phyloP scores from a whole-genome alignment of 2,888 invertebrate genomes.

The Sturmia bella region DNA sequence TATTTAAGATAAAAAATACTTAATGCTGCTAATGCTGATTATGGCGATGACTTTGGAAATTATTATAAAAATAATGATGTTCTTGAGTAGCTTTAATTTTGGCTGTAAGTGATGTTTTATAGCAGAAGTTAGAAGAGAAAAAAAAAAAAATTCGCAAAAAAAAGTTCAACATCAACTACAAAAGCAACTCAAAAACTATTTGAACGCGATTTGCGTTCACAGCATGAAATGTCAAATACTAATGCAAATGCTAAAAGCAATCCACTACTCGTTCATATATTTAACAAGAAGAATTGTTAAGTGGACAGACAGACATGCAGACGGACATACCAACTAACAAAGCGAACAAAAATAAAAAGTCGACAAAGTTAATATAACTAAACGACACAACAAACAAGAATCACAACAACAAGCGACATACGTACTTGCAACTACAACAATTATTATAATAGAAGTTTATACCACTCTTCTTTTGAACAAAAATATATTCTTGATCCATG shows the following conservation, averaged over 20 bases:
- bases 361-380: slow-evolving; percentile 62
- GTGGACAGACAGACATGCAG: slow-evolving; percentile 40
- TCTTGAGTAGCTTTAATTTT: slow-evolving; percentile 65
- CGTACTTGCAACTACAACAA: slow-evolving; percentile 64
- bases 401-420: slow-evolving; percentile 73
- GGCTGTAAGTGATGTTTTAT: slow-evolving; percentile 64
- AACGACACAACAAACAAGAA: slow-evolving; percentile 64
- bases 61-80: slow-evolving; percentile 52
- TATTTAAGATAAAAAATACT: slow-evolving; percentile 45
- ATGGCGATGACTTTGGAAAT: slow-evolving; percentile 51
- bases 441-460: slow-evolving; percentile 60
- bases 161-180: slow-evolving; percentile 23
- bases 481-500: too few species aligned
- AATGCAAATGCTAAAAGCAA: slow-evolving; percentile 73
- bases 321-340: slow-evolving; percentile 42
- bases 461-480: slow-evolving; percentile 11
- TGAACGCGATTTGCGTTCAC: slow-evolving; percentile 76
- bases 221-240: slow-evolving; percentile 76
- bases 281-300: slow-evolving; percentile 49
- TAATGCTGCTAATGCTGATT: slow-evolving; percentile 41
- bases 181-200: slow-evolving; percentile 67
- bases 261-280: slow-evolving; percentile 23
- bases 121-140: slow-evolving; percentile 42
- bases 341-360: slow-evolving; percentile 43
- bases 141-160: slow-evolving; percentile 13